Conservation (phyloP, 2,113 vertebrate genomes). For the Theropithecus gelada region DNA sequence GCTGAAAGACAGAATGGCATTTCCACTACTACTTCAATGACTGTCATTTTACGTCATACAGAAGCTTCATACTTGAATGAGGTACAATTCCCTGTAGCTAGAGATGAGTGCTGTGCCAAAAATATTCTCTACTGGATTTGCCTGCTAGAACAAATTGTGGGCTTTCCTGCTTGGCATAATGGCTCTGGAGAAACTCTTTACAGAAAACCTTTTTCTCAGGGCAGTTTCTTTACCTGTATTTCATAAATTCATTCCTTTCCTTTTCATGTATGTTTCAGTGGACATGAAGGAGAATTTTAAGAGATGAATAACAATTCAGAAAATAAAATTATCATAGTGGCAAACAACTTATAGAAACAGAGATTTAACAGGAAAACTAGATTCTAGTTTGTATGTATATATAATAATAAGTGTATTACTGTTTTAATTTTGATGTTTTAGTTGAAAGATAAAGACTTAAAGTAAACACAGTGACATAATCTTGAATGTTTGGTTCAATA, state of each 20-base stretch:
- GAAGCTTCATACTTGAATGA: slow-evolving; percentile 73
- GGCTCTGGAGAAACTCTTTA: background rate
- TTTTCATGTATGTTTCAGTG: background rate
- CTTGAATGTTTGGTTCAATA: background rate
- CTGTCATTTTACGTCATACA: slow-evolving; percentile 58
- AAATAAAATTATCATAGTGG: slow-evolving; percentile 1
- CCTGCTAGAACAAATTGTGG: background rate
- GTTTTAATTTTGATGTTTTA: background rate
- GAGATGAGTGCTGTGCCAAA: slow-evolving; percentile 12
- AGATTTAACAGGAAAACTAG: background rate
- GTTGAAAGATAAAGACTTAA: background rate
- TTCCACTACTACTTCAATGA: slow-evolving; percentile 71
- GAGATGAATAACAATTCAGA: background rate
- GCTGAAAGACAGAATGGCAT: slow-evolving; percentile 66
- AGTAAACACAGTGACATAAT: background rate
- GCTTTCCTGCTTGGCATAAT: slow-evolving; percentile 4
- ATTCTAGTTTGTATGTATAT: background rate
- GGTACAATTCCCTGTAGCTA: slow-evolving; percentile 57
- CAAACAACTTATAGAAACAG: background rate
- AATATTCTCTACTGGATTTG: slow-evolving; percentile 50
- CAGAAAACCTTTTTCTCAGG: background rate
- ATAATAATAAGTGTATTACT: background rate
- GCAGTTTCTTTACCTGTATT: background rate
- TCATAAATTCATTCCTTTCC: background rate
- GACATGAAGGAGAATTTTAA: background rate